phyloP scores from a whole-genome alignment of 2,888 invertebrate genomes.

The Xestia sexstrigata region DNA sequence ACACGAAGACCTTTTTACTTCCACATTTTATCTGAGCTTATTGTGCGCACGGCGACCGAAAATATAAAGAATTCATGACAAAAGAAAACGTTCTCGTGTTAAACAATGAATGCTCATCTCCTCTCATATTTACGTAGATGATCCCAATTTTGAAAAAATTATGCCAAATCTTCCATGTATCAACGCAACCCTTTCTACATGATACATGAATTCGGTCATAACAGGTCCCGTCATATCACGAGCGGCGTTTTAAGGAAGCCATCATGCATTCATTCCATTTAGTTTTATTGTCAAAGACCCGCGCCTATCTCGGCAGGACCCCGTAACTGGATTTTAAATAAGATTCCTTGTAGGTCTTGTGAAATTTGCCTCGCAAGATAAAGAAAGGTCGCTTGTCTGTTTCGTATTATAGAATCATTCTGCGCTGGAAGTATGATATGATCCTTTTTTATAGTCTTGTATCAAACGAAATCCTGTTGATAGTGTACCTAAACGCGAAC shows the following conservation, averaged over 20 bases:
- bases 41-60: slow-evolving; percentile 44
- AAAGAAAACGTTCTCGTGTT: slow-evolving; percentile 69
- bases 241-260: slow-evolving; percentile 85
- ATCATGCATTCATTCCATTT: slow-evolving; percentile 90
- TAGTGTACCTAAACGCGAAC: slow-evolving; percentile 75
- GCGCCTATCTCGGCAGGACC: slow-evolving; percentile 87
- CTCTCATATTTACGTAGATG: slow-evolving; percentile 73
- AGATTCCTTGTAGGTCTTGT: slow-evolving; percentile 86
- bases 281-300: slow-evolving; percentile 90
- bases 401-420: slow-evolving; percentile 85
- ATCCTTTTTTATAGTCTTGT: slow-evolving; percentile 83
- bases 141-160: slow-evolving; percentile 75
- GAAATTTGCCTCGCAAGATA: slow-evolving; percentile 89
- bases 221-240: slow-evolving; percentile 85
- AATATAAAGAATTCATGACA: slow-evolving; percentile 60
- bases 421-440: slow-evolving; percentile 83
- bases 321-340: slow-evolving; percentile 90
- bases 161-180: slow-evolving; percentile 78
- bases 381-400: slow-evolving; percentile 88
- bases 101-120: slow-evolving; percentile 68
- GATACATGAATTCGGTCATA: slow-evolving; percentile 82
- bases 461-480: slow-evolving; percentile 77
- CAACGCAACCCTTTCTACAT: slow-evolving; percentile 81
- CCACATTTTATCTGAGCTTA: slow-evolving; percentile 48
- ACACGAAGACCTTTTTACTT: slow-evolving; percentile 51